Percentiles rank a stretch among this genome's conserved stretches.
These are phyloP conservation scores for Dendronephthya gigantea DNA, from an alignment of 64 coral and sea anemone species.

Conservation along the genomic window DNA sequence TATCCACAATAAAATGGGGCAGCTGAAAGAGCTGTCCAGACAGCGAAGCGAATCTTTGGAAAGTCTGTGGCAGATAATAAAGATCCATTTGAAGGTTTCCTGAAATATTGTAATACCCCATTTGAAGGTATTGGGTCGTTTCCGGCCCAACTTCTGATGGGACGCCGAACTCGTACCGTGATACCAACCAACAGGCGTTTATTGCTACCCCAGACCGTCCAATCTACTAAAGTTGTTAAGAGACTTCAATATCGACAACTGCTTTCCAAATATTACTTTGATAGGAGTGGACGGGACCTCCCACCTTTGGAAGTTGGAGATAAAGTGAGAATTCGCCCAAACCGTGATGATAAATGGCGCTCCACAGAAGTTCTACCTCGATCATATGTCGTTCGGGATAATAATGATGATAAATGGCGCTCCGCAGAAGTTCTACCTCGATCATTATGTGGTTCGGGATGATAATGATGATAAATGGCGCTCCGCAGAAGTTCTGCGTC, in stretches of 20 bases:
- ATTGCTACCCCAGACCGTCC: slow-evolving; percentile 25
- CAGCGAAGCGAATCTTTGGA: neutral
- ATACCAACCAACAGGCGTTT: slow-evolving; percentile 39
- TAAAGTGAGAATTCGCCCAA: slow-evolving; percentile 34
- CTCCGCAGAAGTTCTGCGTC: slow-evolving; percentile 45
- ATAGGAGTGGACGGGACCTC: slow-evolving; percentile 14
- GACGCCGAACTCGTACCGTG: slow-evolving; percentile 27
- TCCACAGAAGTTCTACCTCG: slow-evolving; percentile 47
- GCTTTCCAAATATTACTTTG: slow-evolving; percentile 17
- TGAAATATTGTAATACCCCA: neutral
- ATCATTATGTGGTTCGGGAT: slow-evolving; percentile 52
- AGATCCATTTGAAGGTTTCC: neutral
- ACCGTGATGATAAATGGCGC: slow-evolving; percentile 29
- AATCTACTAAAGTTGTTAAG: slow-evolving; percentile 27
- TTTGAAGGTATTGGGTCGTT: neutral
- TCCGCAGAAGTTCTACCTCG: slow-evolving; percentile 48
- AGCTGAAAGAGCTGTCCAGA: neutral
- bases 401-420: slow-evolving; percentile 31
- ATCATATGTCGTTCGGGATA: slow-evolving; percentile 52
- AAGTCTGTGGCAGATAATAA: neutral
- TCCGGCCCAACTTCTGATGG: slow-evolving; percentile 36
- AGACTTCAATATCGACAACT: slow-evolving; percentile 27
- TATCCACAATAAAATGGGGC: neutral
- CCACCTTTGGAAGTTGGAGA: slow-evolving; percentile 28
- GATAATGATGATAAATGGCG: slow-evolving; percentile 34